Percentiles rank a stretch among this genome's conserved stretches.
phyloP scores from a whole-genome alignment of 2,797 vertebrate genomes.

The Octomys mimax region DNA sequence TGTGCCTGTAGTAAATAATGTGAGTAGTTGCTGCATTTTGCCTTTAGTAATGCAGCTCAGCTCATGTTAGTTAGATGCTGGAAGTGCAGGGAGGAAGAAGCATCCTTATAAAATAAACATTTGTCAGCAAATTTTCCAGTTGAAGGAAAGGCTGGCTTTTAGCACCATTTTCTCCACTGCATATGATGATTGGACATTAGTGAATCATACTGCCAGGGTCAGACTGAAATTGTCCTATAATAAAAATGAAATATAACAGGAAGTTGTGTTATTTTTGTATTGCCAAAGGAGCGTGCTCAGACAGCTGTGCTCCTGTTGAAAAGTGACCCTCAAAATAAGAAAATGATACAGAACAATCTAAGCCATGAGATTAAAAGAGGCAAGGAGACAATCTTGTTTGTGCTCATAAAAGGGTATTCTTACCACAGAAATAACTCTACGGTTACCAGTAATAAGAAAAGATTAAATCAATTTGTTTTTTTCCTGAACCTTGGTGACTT shows the following conservation, averaged over 20 bases:
- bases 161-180: slow-evolving; percentile 47
- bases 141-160: slow-evolving; percentile 64
- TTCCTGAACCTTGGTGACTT: slow-evolving; percentile 72
- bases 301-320: slow-evolving; percentile 73
- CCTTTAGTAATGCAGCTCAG: slow-evolving; percentile 66
- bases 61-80: slow-evolving; percentile 65
- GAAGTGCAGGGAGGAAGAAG: slow-evolving; percentile 59
- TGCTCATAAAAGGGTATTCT: slow-evolving; percentile 58
- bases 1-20: slow-evolving; percentile 59
- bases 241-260: slow-evolving; percentile 80
- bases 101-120: slow-evolving; percentile 81
- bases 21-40: slow-evolving; percentile 73
- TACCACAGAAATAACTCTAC: slow-evolving; percentile 67
- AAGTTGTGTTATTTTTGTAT: slow-evolving; percentile 70
- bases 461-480: slow-evolving; percentile 73
- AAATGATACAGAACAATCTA: slow-evolving; percentile 78
- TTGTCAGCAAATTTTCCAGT: slow-evolving; percentile 77
- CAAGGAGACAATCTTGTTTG: slow-evolving; percentile 62
- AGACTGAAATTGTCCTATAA: slow-evolving; percentile 81
- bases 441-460: slow-evolving; percentile 76
- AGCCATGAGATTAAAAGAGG: slow-evolving; percentile 71
- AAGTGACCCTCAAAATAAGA: slow-evolving; percentile 83
- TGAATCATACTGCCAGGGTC: slow-evolving; percentile 71
- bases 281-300: slow-evolving; percentile 77
- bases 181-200: slow-evolving; percentile 72